Base-by-base conservation (phyloP, 2,797 vertebrate genomes). In the Chelonia mydas region DNA sequence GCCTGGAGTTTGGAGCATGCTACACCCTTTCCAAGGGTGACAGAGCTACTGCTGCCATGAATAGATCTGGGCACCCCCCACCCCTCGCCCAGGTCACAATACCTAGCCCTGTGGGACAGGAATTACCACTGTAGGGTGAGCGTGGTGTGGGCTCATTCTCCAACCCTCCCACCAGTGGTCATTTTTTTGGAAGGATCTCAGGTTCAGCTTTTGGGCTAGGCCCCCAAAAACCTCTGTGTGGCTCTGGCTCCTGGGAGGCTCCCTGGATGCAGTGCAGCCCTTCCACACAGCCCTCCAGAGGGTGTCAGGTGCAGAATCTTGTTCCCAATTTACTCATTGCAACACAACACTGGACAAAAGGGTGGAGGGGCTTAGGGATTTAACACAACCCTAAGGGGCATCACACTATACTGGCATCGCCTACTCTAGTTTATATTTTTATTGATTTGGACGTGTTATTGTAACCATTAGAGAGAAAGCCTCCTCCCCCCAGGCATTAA, bases 221-320 rank as follows among this genome's bases (percentile, higher is more conserved):
- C 10, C 5, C 68, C 65, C 31, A 8, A 19, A 65, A 65, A 65
- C 61, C 33, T 65, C 33, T 41, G 19, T 41, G 33, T 41, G 68
- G 37, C 9, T 5, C 68, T 11, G 6, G 28, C 37, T 68, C 80
- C 15, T 17, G 49, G 61, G 25, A 8, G 16, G 3, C 12, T 65
- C 41, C 27, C 31, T 84, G 41, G 17, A 21, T 25, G n/a, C 59
- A 81, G 5, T 16, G 28, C 5, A 41, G 0, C 21, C 31, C 6
- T 68, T 17, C 31, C 28, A 50, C 3, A 0, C 7, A 9, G 4
- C 0, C 25, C 1, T 1, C 3, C 5, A 89, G n/a, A 87, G n/a
- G 21, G n/a, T 25, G 9, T 41, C 68, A 72, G 37, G 72, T 87
- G 21, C 11, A 54, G 13, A 25, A 72, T 49, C 51, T 27, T 57